Base-by-base conservation (phyloP, 2,888 invertebrate species). In the Platycheirus albimanus region DNA sequence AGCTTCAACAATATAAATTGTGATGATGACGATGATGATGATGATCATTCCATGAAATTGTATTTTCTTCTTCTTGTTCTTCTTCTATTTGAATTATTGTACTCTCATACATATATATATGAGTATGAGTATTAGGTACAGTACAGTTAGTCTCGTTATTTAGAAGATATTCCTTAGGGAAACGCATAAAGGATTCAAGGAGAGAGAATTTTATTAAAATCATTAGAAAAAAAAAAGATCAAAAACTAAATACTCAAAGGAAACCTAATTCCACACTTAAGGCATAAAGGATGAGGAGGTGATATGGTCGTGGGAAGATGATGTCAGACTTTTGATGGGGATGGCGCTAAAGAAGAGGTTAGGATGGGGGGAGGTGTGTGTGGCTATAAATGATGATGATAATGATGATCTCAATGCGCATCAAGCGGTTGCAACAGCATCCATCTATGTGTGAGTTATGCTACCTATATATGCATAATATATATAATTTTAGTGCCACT, bases 371-470 rank as follows among this genome's bases (percentile, higher is more conserved):
- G n/a, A n/a, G n/a, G n/a, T n/a, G n/a, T 17, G 28, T 3, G 43
- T 11, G 20, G 33, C 8, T 36, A 38, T 36, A 63, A 19, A 72
- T 41, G 54, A 41, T 49, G 41, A 71, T 66, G 30, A 49, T 69
- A 30, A 69, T 74, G 52, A 81, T 77, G 77, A 67, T 77, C 45
- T 52, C 51, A 76, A 58, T 66, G 64, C 70, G 61, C 61, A 61
- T 61, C 61, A 61, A 63, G 38, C 56, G 28, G 45, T 45, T 51
- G 33, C 24, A 17, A 1, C 38, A 36, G 5, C 6, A 1, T 8
- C 15, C 30, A 3, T 36, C 13, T 24, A 1, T 0, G 28, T 24
- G 13, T n/a, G n/a, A n/a, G n/a, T n/a, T n/a, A n/a, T n/a, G n/a
- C n/a, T 33, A 11, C n/a, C 0, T 4, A 30, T 11, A 52, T 17